Evolutionary conservation across 2,888 invertebrate species (phyloP).

Genomic region (Colletes collaris): DNA sequence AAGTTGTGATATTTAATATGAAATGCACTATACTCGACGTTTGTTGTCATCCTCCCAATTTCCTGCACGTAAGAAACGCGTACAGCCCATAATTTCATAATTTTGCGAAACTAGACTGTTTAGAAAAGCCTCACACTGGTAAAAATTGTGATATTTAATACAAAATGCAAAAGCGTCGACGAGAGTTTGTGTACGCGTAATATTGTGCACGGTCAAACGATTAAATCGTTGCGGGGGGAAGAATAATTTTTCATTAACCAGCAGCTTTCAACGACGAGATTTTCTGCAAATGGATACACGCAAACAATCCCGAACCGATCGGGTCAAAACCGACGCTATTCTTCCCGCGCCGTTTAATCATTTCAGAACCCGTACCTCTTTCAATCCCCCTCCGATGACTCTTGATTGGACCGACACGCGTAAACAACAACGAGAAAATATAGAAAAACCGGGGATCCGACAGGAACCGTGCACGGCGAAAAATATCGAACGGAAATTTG

Average conservation of each 20-base stretch:
- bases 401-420: constrained; percentile 33
- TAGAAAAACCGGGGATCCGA: neutral
- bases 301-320: neutral
- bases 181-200: too few relatives aligned
- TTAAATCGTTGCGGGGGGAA: neutral
- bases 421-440: constrained; percentile 24
- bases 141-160: too few relatives aligned
- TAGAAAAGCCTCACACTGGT: too few relatives aligned
- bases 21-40: too few relatives aligned
- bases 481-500: constrained; percentile 30
- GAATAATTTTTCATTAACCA: neutral
- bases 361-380: constrained; percentile 4
- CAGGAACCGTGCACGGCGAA: neutral
- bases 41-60: too few relatives aligned
- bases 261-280: too few relatives aligned
- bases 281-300: neutral
- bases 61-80: too few relatives aligned
- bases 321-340: neutral
- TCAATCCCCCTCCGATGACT: neutral
- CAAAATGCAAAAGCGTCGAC: too few relatives aligned
- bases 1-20: too few relatives aligned
- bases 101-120: too few relatives aligned
- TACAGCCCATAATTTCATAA: too few relatives aligned
- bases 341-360: constrained; percentile 24
- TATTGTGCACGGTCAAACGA: too few relatives aligned